Conservation (phyloP, 2,797 vertebrate genomes). For the Mycteria americana region DNA sequence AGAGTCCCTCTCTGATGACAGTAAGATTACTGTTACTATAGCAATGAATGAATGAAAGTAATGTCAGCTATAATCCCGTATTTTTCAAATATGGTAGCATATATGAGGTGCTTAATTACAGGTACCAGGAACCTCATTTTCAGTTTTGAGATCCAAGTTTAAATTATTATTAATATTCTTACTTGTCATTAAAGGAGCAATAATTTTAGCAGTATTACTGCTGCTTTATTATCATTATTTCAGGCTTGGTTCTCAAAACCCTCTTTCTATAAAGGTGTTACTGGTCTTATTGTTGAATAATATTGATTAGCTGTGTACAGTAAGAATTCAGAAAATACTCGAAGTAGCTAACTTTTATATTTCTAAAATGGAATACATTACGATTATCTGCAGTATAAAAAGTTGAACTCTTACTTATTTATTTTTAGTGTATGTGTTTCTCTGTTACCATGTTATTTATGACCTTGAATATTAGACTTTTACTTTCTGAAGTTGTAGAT, state of each 20-base stretch:
- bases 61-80: background rate
- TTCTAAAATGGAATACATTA: background rate
- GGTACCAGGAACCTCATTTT: background rate
- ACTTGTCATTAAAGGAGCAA: background rate
- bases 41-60: background rate
- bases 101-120: background rate
- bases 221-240: background rate
- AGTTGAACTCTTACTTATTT: background rate
- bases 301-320: background rate
- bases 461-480: background rate
- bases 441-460: background rate
- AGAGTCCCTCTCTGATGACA: background rate
- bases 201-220: background rate
- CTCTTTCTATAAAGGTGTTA: background rate
- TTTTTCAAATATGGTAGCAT: slow-evolving; percentile 3
- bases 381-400: background rate
- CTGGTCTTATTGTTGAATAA: background rate
- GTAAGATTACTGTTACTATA: background rate
- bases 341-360: background rate
- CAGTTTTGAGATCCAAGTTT: background rate
- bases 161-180: background rate
- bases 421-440: background rate
- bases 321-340: background rate
- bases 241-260: background rate
- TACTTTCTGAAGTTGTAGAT: background rate